These are phyloP conservation scores for Luffia ferchaultella DNA, from an alignment of 2,888 invertebrate species.

Conservation along the genomic window DNA sequence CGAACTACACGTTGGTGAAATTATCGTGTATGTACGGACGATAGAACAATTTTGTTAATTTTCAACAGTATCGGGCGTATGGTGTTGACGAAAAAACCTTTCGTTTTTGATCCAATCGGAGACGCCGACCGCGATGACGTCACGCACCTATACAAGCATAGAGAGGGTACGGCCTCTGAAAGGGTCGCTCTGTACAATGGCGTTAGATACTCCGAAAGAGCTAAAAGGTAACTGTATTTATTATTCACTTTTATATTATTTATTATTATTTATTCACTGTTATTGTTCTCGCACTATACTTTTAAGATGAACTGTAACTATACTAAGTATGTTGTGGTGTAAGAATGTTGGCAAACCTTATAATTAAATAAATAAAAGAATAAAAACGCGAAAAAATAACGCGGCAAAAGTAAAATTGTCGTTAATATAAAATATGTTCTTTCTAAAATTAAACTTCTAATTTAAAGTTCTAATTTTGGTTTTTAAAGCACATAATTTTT, in stretches of 20 bases:
- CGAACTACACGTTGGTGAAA: too few relatives aligned
- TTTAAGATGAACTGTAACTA: too few relatives aligned
- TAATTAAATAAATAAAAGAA: background rate
- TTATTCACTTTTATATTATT: background rate
- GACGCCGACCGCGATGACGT: conserved; percentile 77
- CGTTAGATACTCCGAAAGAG: conserved; percentile 71
- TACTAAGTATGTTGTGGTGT: too few relatives aligned
- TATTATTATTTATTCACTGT: background rate
- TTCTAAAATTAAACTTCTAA: too few relatives aligned
- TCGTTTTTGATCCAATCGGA: conserved; percentile 74
- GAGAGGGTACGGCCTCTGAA: conserved; percentile 78
- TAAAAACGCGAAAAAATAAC: background rate
- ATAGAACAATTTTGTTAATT: too few relatives aligned
- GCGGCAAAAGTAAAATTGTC: too few relatives aligned
- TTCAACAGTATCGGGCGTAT: conserved; percentile 79
- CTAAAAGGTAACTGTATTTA: conserved; percentile 56
- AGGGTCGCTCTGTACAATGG: conserved; percentile 79
- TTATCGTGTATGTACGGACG: too few relatives aligned
- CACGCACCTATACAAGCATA: conserved; percentile 73
- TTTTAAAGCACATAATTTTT: too few relatives aligned
- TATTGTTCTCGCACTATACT: background rate
- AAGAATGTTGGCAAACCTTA: too few relatives aligned
- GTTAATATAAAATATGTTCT: too few relatives aligned
- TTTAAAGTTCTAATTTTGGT: too few relatives aligned
- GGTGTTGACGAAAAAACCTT: conserved; percentile 78